Evolutionary conservation across 2,888 invertebrate genomes (phyloP).

Genomic region (Cerastoderma edule): DNA sequence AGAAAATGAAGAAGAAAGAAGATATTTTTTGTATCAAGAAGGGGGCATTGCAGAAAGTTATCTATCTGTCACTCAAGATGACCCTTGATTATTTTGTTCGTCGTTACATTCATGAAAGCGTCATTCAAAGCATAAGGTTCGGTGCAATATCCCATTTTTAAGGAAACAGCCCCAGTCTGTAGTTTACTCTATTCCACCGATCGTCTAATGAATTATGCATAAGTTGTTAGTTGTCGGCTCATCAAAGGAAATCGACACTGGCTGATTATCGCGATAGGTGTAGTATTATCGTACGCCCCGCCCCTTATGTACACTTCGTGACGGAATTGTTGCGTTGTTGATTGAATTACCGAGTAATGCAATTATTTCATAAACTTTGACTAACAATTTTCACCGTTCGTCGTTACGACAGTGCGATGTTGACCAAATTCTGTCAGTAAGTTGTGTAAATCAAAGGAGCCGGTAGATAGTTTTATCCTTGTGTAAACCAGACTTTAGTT

Average conservation of each 20-base stretch:
- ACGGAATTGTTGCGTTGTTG: constrained; percentile 38
- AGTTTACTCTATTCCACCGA: constrained; percentile 28
- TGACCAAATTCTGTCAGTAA: constrained; percentile 16
- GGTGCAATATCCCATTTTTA: too few species aligned
- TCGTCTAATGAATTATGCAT: constrained; percentile 57
- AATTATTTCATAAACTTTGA: constrained; percentile 23
- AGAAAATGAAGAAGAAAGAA: too few species aligned
- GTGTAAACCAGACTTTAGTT: neutral
- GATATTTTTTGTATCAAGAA: too few species aligned
- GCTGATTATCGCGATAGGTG: constrained; percentile 61
- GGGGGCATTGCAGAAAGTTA: too few species aligned
- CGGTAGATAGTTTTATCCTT: constrained; percentile 2
- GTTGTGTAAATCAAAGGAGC: neutral
- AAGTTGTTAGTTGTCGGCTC: constrained; percentile 51
- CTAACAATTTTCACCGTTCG: constrained; percentile 5
- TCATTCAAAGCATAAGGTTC: too few species aligned
- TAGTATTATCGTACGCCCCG: constrained; percentile 34
- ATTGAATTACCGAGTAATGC: constrained; percentile 37
- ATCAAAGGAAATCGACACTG: constrained; percentile 59
- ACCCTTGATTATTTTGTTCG: too few species aligned
- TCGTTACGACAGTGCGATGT: neutral
- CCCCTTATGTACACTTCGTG: constrained; percentile 37
- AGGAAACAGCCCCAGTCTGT: too few species aligned
- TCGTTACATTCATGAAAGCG: too few species aligned
- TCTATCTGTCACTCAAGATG: too few species aligned